Conservation (phyloP, 35 echinoderm and acorn worm genomes). For the Lytechinus variegatus region DNA sequence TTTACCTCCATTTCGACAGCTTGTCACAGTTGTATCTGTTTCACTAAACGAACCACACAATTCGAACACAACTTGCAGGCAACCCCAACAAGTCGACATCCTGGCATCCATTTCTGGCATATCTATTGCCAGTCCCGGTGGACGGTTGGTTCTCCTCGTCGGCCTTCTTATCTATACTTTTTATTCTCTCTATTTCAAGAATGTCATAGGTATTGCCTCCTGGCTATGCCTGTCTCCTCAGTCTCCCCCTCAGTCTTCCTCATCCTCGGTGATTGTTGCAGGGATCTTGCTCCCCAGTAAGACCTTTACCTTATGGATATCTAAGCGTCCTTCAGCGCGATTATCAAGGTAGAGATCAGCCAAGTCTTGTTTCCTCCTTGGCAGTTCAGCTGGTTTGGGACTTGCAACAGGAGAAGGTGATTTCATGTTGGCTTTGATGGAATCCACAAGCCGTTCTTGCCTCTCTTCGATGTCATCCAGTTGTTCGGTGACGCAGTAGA, state of each 20-base stretch:
- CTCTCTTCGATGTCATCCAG: not conserved
- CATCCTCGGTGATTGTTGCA: not conserved
- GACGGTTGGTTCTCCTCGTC: no score
- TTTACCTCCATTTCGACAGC: not conserved
- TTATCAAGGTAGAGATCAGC: not conserved
- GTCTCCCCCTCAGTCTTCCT: not conserved
- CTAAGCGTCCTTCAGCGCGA: not conserved
- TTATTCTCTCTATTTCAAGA: no score
- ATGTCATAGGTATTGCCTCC: no score
- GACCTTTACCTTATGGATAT: not conserved
- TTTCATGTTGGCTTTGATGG: not conserved
- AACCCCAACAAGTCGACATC: not conserved
- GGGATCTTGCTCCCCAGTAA: not conserved
- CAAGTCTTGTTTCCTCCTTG: not conserved
- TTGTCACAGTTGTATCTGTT: not conserved
- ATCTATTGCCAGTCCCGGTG: not conserved
- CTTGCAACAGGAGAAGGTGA: not conserved
- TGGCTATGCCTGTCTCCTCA: not conserved
- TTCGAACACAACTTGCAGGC: not conserved
- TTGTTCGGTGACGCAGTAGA: not conserved
- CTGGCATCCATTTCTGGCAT: not conserved
- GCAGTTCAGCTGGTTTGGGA: not conserved
- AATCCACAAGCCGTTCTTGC: constrained; percentile 8
- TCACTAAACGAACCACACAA: not conserved
- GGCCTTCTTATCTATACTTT: no score